Evolutionary conservation across 2,113 vertebrate genomes (phyloP).

Genomic region (Diphyllodes magnificus): DNA sequence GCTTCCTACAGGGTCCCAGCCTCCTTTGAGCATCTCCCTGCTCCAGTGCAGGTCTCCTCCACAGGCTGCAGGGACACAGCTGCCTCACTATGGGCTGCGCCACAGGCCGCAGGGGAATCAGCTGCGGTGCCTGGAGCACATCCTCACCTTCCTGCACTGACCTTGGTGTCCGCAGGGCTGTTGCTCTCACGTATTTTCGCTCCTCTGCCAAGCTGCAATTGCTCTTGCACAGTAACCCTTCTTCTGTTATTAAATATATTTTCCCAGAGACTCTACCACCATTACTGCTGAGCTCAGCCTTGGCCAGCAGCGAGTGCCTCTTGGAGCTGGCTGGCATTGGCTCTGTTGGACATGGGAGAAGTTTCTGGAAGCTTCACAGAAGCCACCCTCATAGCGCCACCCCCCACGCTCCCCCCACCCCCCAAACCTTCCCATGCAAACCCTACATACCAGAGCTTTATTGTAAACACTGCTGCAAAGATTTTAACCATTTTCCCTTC

Average conservation of each 20-base stretch:
- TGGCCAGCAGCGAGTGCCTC: background rate
- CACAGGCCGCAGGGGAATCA: background rate
- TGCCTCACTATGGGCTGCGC: background rate
- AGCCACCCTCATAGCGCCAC: background rate
- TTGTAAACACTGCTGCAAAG: background rate
- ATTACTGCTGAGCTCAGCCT: background rate
- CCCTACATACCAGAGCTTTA: background rate
- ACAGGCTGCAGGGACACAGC: background rate
- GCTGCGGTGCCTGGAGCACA: background rate
- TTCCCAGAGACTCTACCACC: background rate
- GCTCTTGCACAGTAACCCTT: background rate
- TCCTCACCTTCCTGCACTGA: background rate
- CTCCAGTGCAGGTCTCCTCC: background rate
- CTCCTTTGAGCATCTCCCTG: background rate
- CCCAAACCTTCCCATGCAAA: background rate
- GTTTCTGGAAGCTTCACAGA: background rate
- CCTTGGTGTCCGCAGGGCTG: background rate
- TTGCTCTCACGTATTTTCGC: background rate
- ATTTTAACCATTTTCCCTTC: background rate
- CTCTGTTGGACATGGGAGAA: background rate
- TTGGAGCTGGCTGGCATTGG: accelerated
- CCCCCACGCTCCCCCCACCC: accelerated
- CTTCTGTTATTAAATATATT: background rate
- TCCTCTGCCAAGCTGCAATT: background rate
- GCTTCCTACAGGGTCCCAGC: accelerated